phyloP scores from a whole-genome alignment of 2,888 invertebrate genomes.

The Bembecia ichneumoniformis region DNA sequence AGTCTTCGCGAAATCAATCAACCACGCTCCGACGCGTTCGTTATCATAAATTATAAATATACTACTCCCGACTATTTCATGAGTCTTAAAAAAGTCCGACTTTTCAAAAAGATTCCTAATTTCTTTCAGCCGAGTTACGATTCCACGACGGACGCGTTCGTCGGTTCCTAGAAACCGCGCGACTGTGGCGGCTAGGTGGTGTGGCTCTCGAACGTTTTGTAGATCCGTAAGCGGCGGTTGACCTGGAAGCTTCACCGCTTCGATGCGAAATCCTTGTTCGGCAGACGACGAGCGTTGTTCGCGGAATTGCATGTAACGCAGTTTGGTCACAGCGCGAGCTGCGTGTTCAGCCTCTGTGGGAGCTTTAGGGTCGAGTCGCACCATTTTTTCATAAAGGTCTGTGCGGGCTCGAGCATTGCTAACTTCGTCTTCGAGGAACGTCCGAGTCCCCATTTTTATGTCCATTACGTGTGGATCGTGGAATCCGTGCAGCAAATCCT shows the following conservation, averaged over 20 bases:
- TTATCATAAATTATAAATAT: conserved; percentile 94
- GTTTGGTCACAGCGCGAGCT: conserved; percentile 89
- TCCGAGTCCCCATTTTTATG: conserved; percentile 96
- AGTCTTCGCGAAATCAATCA: conserved; percentile 98
- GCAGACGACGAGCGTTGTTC: conserved; percentile 95
- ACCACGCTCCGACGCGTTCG: conserved; percentile 90
- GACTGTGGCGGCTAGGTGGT: conserved; percentile 82
- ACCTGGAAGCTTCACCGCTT: conserved; percentile 91
- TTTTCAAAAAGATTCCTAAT: conserved; percentile 85
- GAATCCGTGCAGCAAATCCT: conserved; percentile 93
- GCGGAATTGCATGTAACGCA: conserved; percentile 96
- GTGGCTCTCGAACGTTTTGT: conserved; percentile 85
- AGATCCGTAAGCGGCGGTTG: conserved; percentile 88
- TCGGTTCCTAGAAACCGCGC: conserved; percentile 80
- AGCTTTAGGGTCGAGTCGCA: conserved; percentile 88
- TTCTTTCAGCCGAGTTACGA: conserved; percentile 81
- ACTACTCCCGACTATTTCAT: conserved; percentile 95
- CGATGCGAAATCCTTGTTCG: conserved; percentile 94
- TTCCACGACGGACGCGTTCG: conserved; percentile 76
- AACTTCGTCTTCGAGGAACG: conserved; percentile 96
- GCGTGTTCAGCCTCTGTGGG: conserved; percentile 89
- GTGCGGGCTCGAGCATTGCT: conserved; percentile 85
- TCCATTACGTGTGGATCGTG: conserved; percentile 96
- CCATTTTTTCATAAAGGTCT: conserved; percentile 97
- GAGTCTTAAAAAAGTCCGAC: conserved; percentile 86